Evolutionary conservation across 2,888 invertebrate genomes (phyloP).

Genomic region (Chloroclysta siterata): DNA sequence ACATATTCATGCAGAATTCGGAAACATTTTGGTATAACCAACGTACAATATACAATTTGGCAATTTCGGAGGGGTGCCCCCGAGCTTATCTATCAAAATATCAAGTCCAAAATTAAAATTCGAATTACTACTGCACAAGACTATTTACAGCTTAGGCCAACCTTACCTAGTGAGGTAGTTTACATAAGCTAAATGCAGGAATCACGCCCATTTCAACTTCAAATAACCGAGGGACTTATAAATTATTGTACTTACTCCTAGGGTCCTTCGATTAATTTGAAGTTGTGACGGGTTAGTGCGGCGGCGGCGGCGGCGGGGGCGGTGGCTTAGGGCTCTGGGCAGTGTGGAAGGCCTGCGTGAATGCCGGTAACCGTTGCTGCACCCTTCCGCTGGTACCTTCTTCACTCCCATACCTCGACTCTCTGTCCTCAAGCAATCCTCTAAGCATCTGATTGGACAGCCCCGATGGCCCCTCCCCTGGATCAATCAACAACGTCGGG

Average conservation of each 20-base stretch:
- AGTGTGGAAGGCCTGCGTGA: slow-evolving; percentile 80
- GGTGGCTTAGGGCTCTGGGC: slow-evolving; percentile 79
- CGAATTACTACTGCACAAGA: slow-evolving; percentile 68
- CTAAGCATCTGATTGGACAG: slow-evolving; percentile 70
- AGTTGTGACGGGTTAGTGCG: slow-evolving; percentile 60
- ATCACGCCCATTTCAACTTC: slow-evolving; percentile 40
- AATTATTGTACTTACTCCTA: slow-evolving; percentile 43
- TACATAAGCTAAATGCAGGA: slow-evolving; percentile 76
- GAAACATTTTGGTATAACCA: slow-evolving; percentile 82
- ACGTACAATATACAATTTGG: slow-evolving; percentile 80
- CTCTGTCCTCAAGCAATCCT: slow-evolving; percentile 65
- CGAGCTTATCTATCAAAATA: slow-evolving; percentile 59
- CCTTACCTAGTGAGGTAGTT: slow-evolving; percentile 83
- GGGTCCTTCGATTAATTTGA: slow-evolving; percentile 31
- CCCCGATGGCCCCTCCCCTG: slow-evolving; percentile 77
- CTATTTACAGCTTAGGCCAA: slow-evolving; percentile 79
- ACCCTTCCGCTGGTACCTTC: slow-evolving; percentile 64
- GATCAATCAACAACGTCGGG: slow-evolving; percentile 68
- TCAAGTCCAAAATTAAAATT: slow-evolving; percentile 62
- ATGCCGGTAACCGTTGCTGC: slow-evolving; percentile 75
- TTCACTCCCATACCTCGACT: slow-evolving; percentile 60
- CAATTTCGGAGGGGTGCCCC: slow-evolving; percentile 63
- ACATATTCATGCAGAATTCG: slow-evolving; percentile 85
- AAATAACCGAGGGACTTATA: slow-evolving; percentile 35
- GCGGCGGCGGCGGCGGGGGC: slow-evolving; percentile 74